These are phyloP conservation scores for Delia radicum DNA, from an alignment of 1,140 invertebrate species.

Conservation along the genomic window DNA sequence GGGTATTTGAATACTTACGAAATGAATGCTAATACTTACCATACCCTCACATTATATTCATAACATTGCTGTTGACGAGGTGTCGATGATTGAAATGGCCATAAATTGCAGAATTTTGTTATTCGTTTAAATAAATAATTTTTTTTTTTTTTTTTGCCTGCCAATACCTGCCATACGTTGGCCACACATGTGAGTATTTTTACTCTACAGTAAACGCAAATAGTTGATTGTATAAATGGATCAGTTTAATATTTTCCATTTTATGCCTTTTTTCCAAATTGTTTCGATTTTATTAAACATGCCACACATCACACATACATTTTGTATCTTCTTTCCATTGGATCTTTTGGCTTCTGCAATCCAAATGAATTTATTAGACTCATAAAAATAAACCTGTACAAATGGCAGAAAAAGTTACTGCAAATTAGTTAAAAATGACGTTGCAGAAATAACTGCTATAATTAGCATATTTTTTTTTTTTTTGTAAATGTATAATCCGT, in stretches of 20 bases:
- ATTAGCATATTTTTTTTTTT: no score
- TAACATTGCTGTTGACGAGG: not conserved
- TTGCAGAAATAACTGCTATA: no score
- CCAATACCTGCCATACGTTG: not conserved
- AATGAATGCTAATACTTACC: no score
- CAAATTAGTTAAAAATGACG: no score
- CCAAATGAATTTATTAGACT: no score
- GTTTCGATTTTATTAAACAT: not conserved
- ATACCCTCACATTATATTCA: not conserved
- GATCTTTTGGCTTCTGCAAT: not conserved
- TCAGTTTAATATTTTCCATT: not conserved
- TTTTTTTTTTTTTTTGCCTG: not conserved
- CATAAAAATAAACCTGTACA: no score
- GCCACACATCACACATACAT: not conserved
- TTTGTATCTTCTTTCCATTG: not conserved
- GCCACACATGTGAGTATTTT: not conserved
- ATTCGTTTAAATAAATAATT: not conserved
- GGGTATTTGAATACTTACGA: no score
- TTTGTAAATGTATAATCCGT: no score
- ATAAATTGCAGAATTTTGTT: constrained; percentile 21
- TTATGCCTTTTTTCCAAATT: not conserved
- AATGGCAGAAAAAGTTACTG: no score
- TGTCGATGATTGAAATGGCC: constrained; percentile 22
- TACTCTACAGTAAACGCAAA: no score
- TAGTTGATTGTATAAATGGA: not conserved